A percentile compares a stretch with the other conserved stretches of the same genome.
phyloP scores from a whole-genome alignment of 2,797 vertebrate species.

The Momotus momota region DNA sequence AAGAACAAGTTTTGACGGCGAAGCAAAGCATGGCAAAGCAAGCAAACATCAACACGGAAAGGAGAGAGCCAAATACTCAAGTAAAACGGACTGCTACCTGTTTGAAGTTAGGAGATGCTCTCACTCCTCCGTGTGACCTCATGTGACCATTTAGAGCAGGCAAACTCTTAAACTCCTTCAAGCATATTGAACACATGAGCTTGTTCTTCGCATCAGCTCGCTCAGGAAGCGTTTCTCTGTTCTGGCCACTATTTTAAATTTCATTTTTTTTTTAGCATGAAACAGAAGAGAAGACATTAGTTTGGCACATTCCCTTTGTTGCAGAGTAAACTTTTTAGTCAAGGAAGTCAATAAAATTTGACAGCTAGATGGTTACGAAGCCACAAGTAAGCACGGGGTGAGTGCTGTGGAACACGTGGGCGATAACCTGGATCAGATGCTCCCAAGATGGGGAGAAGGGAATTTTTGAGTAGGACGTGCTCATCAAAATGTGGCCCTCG shows the following conservation, averaged over 20 bases:
- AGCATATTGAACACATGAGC: conserved; percentile 88
- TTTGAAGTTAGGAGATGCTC: conserved; percentile 83
- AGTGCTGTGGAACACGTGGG: background rate
- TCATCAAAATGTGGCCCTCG: background rate
- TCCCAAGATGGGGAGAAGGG: background rate
- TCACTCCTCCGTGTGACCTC: conserved; percentile 89
- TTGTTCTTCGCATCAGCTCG: conserved; percentile 81
- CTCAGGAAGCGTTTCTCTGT: conserved; percentile 78
- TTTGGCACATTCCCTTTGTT: background rate
- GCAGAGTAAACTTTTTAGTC: background rate
- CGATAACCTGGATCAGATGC: background rate
- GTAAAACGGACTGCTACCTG: conserved; percentile 72
- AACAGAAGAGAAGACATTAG: conserved; percentile 51
- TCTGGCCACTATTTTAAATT: conserved; percentile 66
- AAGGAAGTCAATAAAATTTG: background rate
- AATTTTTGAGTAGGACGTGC: background rate
- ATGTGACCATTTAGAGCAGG: conserved; percentile 95
- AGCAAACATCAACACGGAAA: conserved; percentile 59
- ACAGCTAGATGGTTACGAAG: conserved; percentile 4
- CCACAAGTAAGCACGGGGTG: background rate
- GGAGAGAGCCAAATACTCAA: background rate
- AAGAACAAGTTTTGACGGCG: conserved; percentile 44
- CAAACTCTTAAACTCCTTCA: conserved; percentile 91
- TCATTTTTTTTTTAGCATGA: conserved; percentile 26
- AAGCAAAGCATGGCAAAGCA: conserved; percentile 77